These are phyloP conservation scores for Phortica magna DNA, from an alignment of 2,888 invertebrate genomes.

Conservation along the genomic window DNA sequence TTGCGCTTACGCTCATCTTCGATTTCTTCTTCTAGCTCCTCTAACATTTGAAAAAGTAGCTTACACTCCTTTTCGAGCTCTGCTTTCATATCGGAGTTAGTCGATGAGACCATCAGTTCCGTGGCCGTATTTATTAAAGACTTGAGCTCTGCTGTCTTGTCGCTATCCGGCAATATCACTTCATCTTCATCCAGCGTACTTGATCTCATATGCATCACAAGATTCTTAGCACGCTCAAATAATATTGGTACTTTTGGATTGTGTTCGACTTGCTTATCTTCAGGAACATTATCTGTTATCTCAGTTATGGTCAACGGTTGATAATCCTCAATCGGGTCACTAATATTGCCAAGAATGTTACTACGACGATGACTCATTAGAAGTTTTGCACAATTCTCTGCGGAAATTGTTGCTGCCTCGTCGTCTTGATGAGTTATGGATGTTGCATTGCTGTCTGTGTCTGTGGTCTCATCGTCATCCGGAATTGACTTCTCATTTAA, in stretches of 20 bases:
- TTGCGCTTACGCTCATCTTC: neutral
- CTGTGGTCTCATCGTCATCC: slow-evolving; percentile 11
- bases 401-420: neutral
- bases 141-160: neutral
- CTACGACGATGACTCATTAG: neutral
- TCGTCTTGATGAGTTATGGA: neutral
- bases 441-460: slow-evolving; percentile 5
- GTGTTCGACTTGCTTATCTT: neutral
- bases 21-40: slow-evolving; percentile 1
- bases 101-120: neutral
- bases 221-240: neutral
- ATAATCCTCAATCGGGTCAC: neutral
- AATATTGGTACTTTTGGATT: neutral
- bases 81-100: neutral
- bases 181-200: neutral
- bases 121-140: slow-evolving; percentile 6
- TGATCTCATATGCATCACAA: neutral
- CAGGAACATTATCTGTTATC: neutral
- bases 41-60: neutral
- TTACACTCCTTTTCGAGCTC: slow-evolving; percentile 3
- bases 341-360: neutral
- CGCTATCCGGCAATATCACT: neutral
- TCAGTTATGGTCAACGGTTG: neutral
- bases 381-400: slow-evolving; percentile 18
- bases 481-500: neutral